A percentile compares a stretch with the other conserved stretches of the same genome.
phyloP scores from a whole-genome alignment of 2,888 invertebrate species.

The Neria commutata region DNA sequence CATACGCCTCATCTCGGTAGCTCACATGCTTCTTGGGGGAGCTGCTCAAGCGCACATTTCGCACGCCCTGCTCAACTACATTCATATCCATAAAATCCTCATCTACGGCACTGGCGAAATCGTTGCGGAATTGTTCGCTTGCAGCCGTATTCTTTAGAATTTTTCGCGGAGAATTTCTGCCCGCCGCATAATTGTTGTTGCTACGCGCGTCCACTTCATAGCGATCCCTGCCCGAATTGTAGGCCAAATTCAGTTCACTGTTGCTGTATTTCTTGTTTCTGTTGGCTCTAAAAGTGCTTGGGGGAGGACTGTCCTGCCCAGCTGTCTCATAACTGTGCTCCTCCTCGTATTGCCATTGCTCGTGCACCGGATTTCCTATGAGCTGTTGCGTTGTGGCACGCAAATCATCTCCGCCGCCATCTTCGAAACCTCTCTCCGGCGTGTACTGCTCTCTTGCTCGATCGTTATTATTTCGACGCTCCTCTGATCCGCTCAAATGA shows the following conservation, averaged over 20 bases:
- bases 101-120: slow-evolving; percentile 12
- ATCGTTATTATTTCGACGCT: slow-evolving; percentile 24
- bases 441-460: background rate
- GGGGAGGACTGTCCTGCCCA: too few relatives aligned
- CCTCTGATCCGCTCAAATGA: slow-evolving; percentile 40
- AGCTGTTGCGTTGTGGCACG: too few relatives aligned
- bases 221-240: background rate
- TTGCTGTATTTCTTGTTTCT: too few relatives aligned
- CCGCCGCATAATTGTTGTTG: background rate
- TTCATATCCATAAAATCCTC: slow-evolving; percentile 22
- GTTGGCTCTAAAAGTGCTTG: too few relatives aligned
- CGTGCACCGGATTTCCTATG: background rate
- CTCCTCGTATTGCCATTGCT: too few relatives aligned
- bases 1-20: slow-evolving; percentile 41
- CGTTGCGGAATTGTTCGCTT: slow-evolving; percentile 2
- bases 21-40: slow-evolving; percentile 45
- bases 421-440: background rate
- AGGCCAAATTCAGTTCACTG: too few relatives aligned
- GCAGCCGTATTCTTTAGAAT: slow-evolving; percentile 36
- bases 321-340: too few relatives aligned
- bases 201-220: background rate
- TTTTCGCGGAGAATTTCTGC: slow-evolving; percentile 34
- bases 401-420: background rate
- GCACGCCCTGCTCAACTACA: slow-evolving; percentile 39
- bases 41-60: slow-evolving; percentile 38